phyloP scores from a whole-genome alignment of 2,113 vertebrate genomes.

The Mastomys coucha region DNA sequence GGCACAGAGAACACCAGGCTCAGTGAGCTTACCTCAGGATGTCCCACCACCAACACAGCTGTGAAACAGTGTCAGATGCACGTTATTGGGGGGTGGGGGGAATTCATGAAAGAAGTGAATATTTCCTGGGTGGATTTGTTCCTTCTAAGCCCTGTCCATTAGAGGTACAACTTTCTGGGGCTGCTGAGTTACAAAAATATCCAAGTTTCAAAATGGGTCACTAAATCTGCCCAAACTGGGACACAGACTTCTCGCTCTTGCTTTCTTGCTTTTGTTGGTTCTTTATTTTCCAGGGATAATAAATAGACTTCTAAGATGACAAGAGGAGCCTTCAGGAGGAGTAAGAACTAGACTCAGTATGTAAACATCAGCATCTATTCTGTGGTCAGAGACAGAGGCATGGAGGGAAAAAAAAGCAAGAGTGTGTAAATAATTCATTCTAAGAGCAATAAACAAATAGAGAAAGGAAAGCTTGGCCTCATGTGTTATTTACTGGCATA shows the following conservation, averaged over 20 bases:
- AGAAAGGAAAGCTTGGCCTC: conserved; percentile 56
- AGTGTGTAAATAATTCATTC: conserved; percentile 59
- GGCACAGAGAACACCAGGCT: background rate
- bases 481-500: conserved; percentile 50
- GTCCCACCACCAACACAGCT: background rate
- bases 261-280: background rate
- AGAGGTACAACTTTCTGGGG: background rate
- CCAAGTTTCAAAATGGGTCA: background rate
- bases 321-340: background rate
- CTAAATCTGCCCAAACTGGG: conserved; percentile 24
- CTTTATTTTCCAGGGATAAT: background rate
- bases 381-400: conserved; percentile 5
- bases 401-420: background rate
- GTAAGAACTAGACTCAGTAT: background rate
- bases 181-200: conserved; percentile 32
- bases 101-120: conserved; percentile 38
- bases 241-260: background rate
- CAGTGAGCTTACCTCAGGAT: background rate
- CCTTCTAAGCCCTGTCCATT: conserved; percentile 16
- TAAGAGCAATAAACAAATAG: conserved; percentile 65
- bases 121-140: conserved; percentile 52
- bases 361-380: conserved; percentile 42
- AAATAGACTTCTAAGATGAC: conserved; percentile 42
- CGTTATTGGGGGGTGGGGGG: background rate
- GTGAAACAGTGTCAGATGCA: background rate